Base-by-base conservation (phyloP, 2,888 invertebrate genomes). In the Merodon equestris region DNA sequence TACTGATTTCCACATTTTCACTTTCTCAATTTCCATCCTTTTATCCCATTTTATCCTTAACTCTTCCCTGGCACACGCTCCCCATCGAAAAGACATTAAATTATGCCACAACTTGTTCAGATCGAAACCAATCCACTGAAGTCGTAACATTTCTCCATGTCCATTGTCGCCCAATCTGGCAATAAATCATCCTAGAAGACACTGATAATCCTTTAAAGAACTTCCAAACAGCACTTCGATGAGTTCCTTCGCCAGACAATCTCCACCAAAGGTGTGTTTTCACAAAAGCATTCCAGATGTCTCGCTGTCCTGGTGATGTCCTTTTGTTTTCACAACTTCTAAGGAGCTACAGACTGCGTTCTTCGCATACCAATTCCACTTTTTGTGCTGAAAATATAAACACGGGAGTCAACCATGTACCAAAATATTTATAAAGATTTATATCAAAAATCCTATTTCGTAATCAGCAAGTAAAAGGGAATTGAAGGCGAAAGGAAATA, bases 151-250 rank as follows among this genome's bases (percentile, higher is more conserved):
- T 53, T n/a, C 15, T 40, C 34, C 42, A 56, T 15, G 3, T 27
- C 27, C 7, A 27, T 27, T 27, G 27, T 27, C 15, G 42, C 36
- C 34, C 19, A 63, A 51, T 64, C 38, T 17, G 36, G 15, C 51
- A 14, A 74, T 79, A 79, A 79, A 79, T 79, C 58, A 56, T 54
- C 7, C 44, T 50, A 27, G 12, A 60, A 27, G 74, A 74, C 64
- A 74, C 56, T 70, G 60, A 58, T 79, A 79, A 79, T 74, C 79
- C 70, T 79, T 79, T 79, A 58, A 70, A 79, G 74, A 79, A 64
- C 74, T 64, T 74, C 60, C 63, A 79, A 79, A 79, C 64, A 68
- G 79, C 79, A 74, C 74, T 79, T 79, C 74, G 63, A 79, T 79
- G 58, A 79, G 19, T 17, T 58, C 73, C 14, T 17, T 66, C 56